Evolutionary conservation across 2,113 vertebrate species (phyloP).

Genomic region (Hylia prasina): DNA sequence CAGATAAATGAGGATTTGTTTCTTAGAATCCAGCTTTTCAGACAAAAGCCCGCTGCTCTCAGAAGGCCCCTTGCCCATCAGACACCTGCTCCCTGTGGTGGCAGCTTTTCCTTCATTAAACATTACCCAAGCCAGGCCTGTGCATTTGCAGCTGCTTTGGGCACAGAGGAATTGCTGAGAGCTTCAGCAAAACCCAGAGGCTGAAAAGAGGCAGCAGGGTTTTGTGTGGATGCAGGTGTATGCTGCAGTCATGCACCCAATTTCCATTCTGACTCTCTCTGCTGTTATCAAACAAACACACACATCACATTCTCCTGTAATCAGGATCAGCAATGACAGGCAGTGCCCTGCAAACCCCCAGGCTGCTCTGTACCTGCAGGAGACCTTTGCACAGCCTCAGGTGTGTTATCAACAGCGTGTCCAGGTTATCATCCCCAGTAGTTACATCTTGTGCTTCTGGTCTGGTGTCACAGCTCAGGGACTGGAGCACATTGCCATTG

Average conservation of each 20-base stretch:
- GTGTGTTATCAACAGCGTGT: slow-evolving; percentile 79
- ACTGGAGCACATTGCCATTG: slow-evolving; percentile 64
- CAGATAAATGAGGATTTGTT: neutral
- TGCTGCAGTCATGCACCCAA: fast-evolving
- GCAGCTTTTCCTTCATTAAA: neutral
- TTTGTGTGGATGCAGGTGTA: fast-evolving
- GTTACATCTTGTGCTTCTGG: slow-evolving; percentile 67
- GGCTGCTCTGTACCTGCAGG: slow-evolving; percentile 71
- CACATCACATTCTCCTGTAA: neutral
- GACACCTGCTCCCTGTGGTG: fast-evolving
- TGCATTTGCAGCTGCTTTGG: neutral
- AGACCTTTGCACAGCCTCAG: slow-evolving; percentile 83
- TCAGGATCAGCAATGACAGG: neutral
- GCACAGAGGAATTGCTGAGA: neutral
- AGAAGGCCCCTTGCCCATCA: neutral
- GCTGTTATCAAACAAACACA: neutral
- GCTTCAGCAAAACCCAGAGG: neutral
- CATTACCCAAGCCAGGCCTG: neutral
- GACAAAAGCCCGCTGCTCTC: neutral
- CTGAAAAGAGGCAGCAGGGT: neutral
- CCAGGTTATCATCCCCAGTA: slow-evolving; percentile 80
- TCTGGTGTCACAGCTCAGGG: slow-evolving; percentile 52
- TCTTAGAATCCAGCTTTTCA: neutral
- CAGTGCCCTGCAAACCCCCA: neutral
- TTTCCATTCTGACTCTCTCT: neutral